phyloP scores from a whole-genome alignment of 2,113 vertebrate species.

The Leucopternis melanops region DNA sequence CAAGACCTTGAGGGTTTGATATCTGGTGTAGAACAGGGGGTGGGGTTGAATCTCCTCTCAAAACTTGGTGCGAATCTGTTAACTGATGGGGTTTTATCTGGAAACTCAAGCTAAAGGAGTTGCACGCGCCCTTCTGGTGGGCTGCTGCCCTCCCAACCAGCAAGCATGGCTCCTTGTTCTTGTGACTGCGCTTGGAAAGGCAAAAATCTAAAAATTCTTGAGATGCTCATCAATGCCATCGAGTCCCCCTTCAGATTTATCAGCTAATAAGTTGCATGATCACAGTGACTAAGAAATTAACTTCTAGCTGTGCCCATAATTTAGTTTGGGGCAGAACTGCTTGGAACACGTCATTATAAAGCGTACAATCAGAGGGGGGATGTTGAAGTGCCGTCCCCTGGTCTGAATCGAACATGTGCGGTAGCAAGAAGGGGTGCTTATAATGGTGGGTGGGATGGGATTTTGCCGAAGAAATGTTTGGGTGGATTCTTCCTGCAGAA shows the following conservation, averaged over 20 bases:
- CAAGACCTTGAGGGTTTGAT: background rate
- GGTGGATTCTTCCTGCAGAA: background rate
- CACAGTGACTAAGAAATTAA: background rate
- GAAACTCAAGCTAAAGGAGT: background rate
- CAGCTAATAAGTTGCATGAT: background rate
- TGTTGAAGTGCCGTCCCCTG: background rate
- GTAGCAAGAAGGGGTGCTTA: background rate
- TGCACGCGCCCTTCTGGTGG: background rate
- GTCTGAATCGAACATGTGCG: background rate
- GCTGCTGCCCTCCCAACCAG: background rate
- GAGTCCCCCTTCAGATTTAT: accelerated
- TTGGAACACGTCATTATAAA: accelerated
- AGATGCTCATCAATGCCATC: background rate
- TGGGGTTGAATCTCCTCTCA: background rate
- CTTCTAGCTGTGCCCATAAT: background rate
- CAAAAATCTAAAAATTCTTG: background rate
- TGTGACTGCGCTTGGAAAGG: background rate
- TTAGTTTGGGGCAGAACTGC: background rate
- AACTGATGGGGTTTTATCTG: background rate
- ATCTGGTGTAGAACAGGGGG: background rate
- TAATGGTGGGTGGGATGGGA: background rate
- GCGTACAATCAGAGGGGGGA: accelerated
- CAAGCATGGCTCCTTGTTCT: background rate
- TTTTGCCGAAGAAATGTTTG: background rate
- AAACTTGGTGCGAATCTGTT: background rate